A percentile compares a stretch with the other conserved stretches of the same genome.
Conservation (phyloP, 2,888 invertebrate species). For the Dione vanillae region DNA sequence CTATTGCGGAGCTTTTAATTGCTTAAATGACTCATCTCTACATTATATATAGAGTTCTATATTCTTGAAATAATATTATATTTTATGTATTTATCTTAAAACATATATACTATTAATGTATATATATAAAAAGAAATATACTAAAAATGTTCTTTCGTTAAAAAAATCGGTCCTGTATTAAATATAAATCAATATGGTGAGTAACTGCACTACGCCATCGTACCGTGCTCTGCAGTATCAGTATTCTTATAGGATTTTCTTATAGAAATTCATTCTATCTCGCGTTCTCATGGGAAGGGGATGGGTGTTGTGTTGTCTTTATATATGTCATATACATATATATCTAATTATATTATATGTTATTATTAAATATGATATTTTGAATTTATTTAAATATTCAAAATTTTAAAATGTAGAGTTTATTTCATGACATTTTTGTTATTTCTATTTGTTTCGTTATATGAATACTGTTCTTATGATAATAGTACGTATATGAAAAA, state of each 20-base stretch:
- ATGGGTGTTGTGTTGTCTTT: conserved; percentile 6
- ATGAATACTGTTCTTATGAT: background rate
- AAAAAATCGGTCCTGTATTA: conserved; percentile 43
- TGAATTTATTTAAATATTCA: background rate
- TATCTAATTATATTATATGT: too few species aligned
- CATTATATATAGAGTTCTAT: background rate
- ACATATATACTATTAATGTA: too few species aligned
- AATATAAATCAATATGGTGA: conserved; percentile 74
- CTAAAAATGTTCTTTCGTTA: conserved; percentile 4
- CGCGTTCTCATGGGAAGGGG: conserved; percentile 27
- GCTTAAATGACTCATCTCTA: conserved; percentile 16
- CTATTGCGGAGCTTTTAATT: conserved; percentile 17
- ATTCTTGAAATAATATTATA: background rate
- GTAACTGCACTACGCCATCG: conserved; percentile 80
- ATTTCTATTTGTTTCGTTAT: background rate
- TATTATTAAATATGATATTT: too few species aligned
- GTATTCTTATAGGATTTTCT: conserved; percentile 34
- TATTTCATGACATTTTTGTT: background rate
- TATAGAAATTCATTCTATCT: conserved; percentile 32
- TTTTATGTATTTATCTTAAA: background rate
- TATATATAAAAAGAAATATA: background rate
- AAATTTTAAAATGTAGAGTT: background rate
- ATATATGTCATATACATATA: background rate
- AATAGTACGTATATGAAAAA: background rate
- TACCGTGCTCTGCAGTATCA: conserved; percentile 73